Conservation (phyloP, 1,140 invertebrate species). For the Drosophila takahashii region DNA sequence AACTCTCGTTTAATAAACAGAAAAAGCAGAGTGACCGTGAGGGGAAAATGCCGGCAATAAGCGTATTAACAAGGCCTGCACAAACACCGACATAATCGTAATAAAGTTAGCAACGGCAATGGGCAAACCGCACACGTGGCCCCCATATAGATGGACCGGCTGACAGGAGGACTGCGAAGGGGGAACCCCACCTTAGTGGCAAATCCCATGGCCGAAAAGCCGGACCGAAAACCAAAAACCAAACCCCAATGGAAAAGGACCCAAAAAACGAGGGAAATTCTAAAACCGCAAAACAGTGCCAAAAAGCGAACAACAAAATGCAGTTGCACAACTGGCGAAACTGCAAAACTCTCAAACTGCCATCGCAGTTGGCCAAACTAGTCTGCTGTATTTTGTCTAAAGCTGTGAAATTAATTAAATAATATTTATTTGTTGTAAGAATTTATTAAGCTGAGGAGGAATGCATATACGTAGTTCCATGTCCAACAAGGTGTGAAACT, state of each 20-base stretch:
- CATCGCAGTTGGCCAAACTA: conserved; percentile 33
- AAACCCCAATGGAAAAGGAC: conserved; percentile 9
- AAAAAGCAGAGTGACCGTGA: conserved; percentile 1
- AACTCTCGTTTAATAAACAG: conserved; percentile 70
- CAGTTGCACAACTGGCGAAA: conserved; percentile 36
- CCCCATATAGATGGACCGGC: conserved; percentile 25
- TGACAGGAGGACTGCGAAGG: conserved; percentile 21
- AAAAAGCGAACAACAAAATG: conserved; percentile 51
- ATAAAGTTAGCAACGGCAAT: conserved; percentile 55
- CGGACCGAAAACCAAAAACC: conserved; percentile 41
- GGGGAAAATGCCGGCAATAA: conserved; percentile 48
- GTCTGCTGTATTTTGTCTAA: conserved; percentile 37
- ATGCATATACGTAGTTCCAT: conserved; percentile 7
- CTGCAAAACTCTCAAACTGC: conserved; percentile 37
- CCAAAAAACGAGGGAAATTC: background rate
- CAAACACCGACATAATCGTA: conserved; percentile 47
- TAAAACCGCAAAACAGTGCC: conserved; percentile 56
- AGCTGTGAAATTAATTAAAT: conserved; percentile 76
- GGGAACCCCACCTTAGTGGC: conserved; percentile 11
- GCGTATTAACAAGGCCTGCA: conserved; percentile 61
- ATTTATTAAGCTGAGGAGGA: conserved; percentile 58
- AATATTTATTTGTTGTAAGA: conserved; percentile 71
- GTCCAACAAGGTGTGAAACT: conserved; percentile 47
- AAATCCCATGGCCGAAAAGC: conserved; percentile 20
- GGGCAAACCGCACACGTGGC: conserved; percentile 43